phyloP scores from a whole-genome alignment of 2,797 vertebrate species.

The Martes flavigula region DNA sequence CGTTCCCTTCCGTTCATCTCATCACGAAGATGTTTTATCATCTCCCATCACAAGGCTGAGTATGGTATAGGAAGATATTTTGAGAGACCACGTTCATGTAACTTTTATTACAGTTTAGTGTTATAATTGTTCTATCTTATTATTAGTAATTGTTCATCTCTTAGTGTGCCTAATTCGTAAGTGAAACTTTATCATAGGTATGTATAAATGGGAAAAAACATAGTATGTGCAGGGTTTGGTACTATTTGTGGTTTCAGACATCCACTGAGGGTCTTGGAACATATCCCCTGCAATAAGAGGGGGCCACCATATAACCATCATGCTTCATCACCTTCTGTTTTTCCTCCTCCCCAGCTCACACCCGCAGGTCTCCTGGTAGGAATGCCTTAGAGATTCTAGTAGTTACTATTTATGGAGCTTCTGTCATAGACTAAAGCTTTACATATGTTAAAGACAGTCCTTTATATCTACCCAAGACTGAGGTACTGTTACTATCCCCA shows the following conservation, averaged over 20 bases:
- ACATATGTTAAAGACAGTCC: neutral
- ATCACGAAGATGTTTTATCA: neutral
- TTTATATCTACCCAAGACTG: neutral
- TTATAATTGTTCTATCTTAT: neutral
- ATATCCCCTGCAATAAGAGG: neutral
- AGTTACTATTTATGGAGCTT: neutral
- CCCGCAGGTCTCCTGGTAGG: neutral
- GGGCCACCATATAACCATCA: neutral
- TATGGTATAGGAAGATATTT: neutral
- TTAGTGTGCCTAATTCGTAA: neutral
- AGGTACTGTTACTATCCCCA: neutral
- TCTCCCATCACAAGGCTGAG: neutral
- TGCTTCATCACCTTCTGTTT: neutral
- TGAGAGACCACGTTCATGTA: neutral
- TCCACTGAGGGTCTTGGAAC: neutral
- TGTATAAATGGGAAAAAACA: neutral
- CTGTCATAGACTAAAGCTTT: neutral
- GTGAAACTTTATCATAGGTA: neutral
- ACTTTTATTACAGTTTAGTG: neutral
- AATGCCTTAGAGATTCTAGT: neutral
- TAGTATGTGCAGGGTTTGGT: neutral
- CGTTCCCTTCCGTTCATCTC: neutral
- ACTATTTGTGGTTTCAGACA: neutral
- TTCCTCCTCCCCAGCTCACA: constrained; percentile 36
- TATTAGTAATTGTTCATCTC: neutral